Evolutionary conservation across 2,797 vertebrate species (phyloP).

Genomic region (Sciurus carolinensis): DNA sequence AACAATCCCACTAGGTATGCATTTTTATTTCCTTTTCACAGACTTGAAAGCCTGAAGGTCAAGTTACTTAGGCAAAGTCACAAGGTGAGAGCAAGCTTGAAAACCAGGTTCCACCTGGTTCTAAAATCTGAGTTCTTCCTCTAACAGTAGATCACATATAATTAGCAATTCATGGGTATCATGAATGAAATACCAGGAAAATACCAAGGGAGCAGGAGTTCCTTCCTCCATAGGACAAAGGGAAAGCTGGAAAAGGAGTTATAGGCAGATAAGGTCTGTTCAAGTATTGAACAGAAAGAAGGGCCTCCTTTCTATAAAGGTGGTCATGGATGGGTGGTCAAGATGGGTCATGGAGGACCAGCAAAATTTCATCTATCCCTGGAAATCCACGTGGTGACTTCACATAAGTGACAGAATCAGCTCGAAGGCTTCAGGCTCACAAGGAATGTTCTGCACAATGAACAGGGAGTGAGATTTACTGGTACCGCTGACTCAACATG

Average conservation of each 20-base stretch:
- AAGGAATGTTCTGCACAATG: not conserved
- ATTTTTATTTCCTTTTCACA: constrained; percentile 3
- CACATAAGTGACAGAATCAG: not conserved
- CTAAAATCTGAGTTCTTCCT: not conserved
- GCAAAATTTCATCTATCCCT: not conserved
- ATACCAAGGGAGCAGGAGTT: not conserved
- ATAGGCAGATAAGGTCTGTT: not conserved
- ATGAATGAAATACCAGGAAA: not conserved
- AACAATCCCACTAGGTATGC: not conserved
- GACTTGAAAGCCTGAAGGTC: not conserved
- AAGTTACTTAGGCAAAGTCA: not conserved
- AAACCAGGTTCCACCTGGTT: not conserved
- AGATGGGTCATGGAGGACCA: not conserved
- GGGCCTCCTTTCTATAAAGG: not conserved
- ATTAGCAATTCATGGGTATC: not conserved
- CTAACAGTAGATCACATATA: not conserved
- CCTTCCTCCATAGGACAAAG: not conserved
- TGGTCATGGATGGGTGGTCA: not conserved
- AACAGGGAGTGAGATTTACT: not conserved
- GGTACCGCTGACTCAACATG: not conserved
- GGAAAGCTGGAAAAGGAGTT: no score
- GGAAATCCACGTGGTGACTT: not conserved
- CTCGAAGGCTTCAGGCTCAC: not conserved
- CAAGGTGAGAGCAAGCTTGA: not conserved
- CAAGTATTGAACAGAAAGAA: not conserved